Base-by-base conservation (phyloP, 2,888 invertebrate species). In the Cloeon dipterum region DNA sequence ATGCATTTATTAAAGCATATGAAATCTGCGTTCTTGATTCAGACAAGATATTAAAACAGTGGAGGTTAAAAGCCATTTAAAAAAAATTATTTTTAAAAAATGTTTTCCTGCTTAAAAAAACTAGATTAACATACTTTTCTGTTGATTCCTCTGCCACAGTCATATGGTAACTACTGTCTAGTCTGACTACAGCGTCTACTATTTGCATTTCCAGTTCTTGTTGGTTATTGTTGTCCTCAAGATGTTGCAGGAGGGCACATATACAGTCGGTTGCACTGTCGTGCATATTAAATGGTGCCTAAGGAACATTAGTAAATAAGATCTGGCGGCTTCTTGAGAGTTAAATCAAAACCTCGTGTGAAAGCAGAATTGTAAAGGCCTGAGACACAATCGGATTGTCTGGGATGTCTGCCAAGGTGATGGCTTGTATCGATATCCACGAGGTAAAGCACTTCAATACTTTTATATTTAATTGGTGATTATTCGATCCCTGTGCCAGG, bases 81-180 rank as follows among this genome's bases (percentile, higher is more conserved):
- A 33, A n/a, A 10, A 20, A 11, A 14, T 11, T 32, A 17, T 17
- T 21, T n/a, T 16, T 20, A 4, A 11, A 35, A 10, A 18, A 3
- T 17, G 16, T n/a, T n/a, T n/a, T n/a, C n/a, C n/a, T 4, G 19
- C n/a, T 8, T 26, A 5, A 20, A 11, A n/a, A 23, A 21, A 8
- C 19, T 33, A 43, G 40, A 40, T 40, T 26, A 36, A 43, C 41
- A 55, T 53, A 65, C 66, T 86, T 91, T 60, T 89, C 89, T 44
- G 79, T 75, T 50, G 94, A 91, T 57, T 94, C 94, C 42, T 79
- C 75, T 3, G 85, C 86, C 2, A 93, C 89, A 3, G 89, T 81
- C 52, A 82, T 59, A 49, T 89, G 86, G 54, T 91, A 94, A 11
- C 83, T 72, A 43, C 76, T 72, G 47, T 86, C 83, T 41, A 94